Conservation (phyloP, 2,888 invertebrate species). For the Lithodes maja region DNA sequence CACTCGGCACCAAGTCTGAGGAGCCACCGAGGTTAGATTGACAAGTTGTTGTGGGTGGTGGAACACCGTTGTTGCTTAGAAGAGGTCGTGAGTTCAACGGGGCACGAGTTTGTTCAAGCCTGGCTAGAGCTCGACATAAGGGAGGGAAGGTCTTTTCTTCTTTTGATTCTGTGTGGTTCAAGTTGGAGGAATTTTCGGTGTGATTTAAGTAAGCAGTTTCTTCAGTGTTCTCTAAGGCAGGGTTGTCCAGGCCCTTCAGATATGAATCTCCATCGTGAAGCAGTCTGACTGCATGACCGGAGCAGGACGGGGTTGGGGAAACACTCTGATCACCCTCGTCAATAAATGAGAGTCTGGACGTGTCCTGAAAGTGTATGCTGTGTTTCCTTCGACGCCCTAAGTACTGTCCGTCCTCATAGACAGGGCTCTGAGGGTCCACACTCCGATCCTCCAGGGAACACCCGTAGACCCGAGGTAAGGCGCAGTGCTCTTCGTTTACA, state of each 20-base stretch:
- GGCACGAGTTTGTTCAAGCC: conserved; percentile 36
- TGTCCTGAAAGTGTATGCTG: not conserved
- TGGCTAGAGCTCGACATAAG: conserved; percentile 30
- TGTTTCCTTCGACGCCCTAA: not conserved
- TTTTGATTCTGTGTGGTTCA: too few species aligned
- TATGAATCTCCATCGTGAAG: not conserved
- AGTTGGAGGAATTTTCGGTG: not conserved
- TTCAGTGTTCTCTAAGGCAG: conserved; percentile 38
- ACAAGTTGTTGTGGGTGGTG: too few species aligned
- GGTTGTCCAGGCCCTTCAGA: conserved; percentile 47
- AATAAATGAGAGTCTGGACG: not conserved
- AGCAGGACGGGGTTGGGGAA: not conserved
- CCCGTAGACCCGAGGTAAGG: not conserved
- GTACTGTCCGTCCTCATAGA: conserved; percentile 42
- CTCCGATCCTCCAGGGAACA: not conserved
- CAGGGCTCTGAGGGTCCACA: conserved; percentile 6
- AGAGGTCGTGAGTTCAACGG: not conserved
- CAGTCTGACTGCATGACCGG: not conserved
- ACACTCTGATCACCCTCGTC: not conserved
- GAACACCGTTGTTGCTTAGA: not conserved
- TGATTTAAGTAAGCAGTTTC: not conserved
- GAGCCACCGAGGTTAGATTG: not conserved
- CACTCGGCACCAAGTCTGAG: not conserved
- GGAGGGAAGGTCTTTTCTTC: not conserved
- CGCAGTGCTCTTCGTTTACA: too few species aligned